Percentiles rank a stretch among this genome's conserved stretches.
Evolutionary conservation across 2,113 vertebrate species (phyloP).

Genomic region (Otocyon megalotis): DNA sequence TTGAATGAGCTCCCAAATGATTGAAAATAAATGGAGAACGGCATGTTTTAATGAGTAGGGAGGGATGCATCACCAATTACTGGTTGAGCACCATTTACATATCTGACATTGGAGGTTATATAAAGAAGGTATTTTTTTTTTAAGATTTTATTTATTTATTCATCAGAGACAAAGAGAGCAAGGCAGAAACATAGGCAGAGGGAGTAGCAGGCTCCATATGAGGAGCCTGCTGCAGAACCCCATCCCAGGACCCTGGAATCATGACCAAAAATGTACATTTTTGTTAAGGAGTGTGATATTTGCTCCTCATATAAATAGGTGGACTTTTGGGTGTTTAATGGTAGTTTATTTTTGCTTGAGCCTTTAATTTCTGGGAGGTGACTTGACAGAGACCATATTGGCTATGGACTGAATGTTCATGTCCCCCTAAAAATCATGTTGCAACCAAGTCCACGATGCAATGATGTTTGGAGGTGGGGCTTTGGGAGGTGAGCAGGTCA

Average conservation of each 20-base stretch:
- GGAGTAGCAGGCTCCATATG: too few species aligned
- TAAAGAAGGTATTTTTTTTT: not conserved
- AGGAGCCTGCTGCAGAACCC: too few species aligned
- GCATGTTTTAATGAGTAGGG: not conserved
- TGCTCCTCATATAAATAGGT: not conserved
- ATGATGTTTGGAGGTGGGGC: not conserved
- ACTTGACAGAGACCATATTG: rapidly evolving
- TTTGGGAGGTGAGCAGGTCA: not conserved
- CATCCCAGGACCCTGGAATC: too few species aligned
- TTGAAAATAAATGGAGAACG: not conserved
- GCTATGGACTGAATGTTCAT: not conserved
- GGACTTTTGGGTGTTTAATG: not conserved
- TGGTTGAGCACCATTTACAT: not conserved
- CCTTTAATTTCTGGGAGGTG: not conserved
- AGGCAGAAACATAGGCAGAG: too few species aligned
- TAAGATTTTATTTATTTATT: too few species aligned
- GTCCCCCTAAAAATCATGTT: not conserved
- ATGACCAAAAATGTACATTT: not conserved
- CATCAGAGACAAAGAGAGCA: too few species aligned
- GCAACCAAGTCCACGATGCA: not conserved
- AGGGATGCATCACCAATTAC: not conserved
- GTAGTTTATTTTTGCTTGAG: not conserved
- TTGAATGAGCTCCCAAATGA: not conserved
- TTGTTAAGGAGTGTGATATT: not conserved
- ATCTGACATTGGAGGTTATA: not conserved